A percentile compares a stretch with the other conserved stretches of the same genome.
These are phyloP conservation scores for Anguilla japonica DNA, from an alignment of 2,113 vertebrate genomes.

Conservation along the genomic window DNA sequence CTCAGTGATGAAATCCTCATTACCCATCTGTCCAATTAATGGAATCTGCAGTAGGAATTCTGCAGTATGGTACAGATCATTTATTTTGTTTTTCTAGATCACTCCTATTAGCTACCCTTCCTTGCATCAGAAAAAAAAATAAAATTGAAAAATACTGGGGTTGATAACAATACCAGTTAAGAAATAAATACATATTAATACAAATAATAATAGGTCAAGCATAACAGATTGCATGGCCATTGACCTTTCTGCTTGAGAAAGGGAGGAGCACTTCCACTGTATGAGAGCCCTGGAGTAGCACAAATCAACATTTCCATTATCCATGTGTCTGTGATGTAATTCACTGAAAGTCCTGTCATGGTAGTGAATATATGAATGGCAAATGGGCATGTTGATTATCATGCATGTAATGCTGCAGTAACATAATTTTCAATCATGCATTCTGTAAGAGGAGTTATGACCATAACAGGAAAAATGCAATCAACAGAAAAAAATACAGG, in stretches of 20 bases:
- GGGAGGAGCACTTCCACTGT: background rate
- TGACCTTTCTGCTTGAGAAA: background rate
- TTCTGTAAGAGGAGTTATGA: too few species aligned
- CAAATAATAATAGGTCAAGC: background rate
- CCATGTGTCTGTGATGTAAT: background rate
- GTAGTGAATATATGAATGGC: background rate
- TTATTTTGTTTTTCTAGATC: background rate
- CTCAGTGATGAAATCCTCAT: too few species aligned
- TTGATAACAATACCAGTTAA: background rate
- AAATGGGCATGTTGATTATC: background rate
- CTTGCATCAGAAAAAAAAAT: background rate
- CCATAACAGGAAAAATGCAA: background rate
- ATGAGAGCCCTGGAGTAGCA: background rate
- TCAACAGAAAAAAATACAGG: background rate
- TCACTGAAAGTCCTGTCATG: background rate
- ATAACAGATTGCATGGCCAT: background rate
- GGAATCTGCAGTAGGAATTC: background rate
- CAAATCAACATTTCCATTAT: background rate
- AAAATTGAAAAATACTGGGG: background rate
- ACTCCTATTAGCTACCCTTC: background rate
- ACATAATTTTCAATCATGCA: background rate
- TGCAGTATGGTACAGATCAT: background rate
- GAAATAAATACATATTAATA: background rate
- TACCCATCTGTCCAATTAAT: too few species aligned
- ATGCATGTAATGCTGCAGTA: background rate